Evolutionary conservation across 2,113 vertebrate genomes (phyloP), one percentile per base, ranked within the genome.

Genomic region (Casuarius casuarius): DNA sequence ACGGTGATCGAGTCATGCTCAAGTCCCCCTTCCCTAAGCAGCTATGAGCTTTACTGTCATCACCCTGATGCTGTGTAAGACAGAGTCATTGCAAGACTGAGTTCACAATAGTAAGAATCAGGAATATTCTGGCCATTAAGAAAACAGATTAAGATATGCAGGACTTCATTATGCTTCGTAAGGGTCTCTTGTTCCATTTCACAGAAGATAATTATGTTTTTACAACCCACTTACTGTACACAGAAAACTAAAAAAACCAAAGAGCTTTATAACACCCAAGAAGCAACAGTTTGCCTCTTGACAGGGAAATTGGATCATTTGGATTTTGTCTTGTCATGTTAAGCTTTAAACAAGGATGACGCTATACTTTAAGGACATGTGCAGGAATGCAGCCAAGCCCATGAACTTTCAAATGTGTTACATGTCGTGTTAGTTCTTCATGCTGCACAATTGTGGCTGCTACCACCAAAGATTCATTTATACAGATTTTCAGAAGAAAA

Each of bases 21-120:
- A 56, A n/a, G 15, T 80, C n/a, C 5, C 10, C 2, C 0, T 10
- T 80, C 5, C 2, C 15, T 35, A 73, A 48, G 10, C 4, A 23
- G 9, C 25, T 51, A 12, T 87, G 20, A 48, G 12, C 14, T 94
- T 74, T 68, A 10, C 2, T 48, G 7, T n/a, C n/a, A 8, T 80
- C n/a, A 51, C 4, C 5, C 9, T 40, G 22, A 23, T 80, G 5
- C 7, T 29, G 7, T n/a, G 16, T 48, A 66, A 80, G 65, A 5
- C 8, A 9, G 5, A 75, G 20, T 16, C 1, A 0, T 63, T 67
- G 17, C 2, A 65, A 62, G 13, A n/a, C 49, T 75, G 56, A 44
- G 77, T 49, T 25, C 10, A 2, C 7, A 59, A 70, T 38, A 86
- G 79, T 29, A 90, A 40, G 35, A 70, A 20, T 2, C 0, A 8